Evolutionary conservation across 35 echinoderm and acorn worm species (phyloP).

Genomic region (Heliocidaris erythrogramma): DNA sequence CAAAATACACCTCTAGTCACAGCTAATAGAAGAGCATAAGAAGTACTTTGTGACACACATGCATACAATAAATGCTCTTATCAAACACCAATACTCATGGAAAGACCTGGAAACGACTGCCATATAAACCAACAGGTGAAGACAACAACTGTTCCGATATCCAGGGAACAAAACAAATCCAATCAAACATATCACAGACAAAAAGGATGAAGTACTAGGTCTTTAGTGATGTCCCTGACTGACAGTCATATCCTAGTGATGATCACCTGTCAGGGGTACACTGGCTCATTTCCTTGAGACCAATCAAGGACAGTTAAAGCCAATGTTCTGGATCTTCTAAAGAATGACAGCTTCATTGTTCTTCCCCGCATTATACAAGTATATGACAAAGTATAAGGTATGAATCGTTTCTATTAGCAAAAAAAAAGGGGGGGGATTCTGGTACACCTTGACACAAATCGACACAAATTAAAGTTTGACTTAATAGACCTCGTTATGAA

Average conservation of each 20-base stretch:
- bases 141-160: not conserved
- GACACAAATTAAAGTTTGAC: too few species aligned
- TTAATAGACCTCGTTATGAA: too few species aligned
- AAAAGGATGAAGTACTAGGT: not conserved
- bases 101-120: not conserved
- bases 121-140: not conserved
- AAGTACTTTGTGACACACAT: not conserved
- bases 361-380: not conserved
- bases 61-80: not conserved
- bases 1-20: too few species aligned
- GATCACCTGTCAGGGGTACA: not conserved
- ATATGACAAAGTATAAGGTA: not conserved
- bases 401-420: not conserved
- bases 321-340: not conserved
- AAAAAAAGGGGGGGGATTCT: not conserved
- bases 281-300: not conserved
- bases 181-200: not conserved
- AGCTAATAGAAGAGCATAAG: too few species aligned
- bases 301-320: not conserved
- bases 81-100: not conserved
- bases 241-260: not conserved
- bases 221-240: not conserved
- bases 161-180: not conserved
- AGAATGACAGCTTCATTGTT: too few species aligned
- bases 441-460: too few species aligned